Evolutionary conservation across 2,797 vertebrate species (phyloP).

Genomic region (Diplodus puntazzo): DNA sequence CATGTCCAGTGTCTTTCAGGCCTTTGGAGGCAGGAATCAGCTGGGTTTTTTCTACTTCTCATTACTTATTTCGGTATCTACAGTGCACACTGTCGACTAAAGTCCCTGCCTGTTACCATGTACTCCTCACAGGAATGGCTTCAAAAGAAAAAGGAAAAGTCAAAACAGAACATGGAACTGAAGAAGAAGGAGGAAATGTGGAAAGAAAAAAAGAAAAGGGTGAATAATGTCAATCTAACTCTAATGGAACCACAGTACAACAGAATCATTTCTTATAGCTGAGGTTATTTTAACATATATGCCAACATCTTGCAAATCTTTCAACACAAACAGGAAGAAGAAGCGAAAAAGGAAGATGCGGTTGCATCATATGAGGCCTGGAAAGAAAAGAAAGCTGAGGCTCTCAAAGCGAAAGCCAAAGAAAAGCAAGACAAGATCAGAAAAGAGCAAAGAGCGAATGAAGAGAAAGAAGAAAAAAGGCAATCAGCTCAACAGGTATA

Average conservation of each 20-base stretch:
- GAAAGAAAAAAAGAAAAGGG: conserved; percentile 80
- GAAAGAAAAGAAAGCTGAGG: conserved; percentile 90
- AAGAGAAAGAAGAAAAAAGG: conserved; percentile 85
- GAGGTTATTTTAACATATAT: not conserved
- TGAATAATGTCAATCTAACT: conserved; percentile 42
- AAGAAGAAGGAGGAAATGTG: conserved; percentile 89
- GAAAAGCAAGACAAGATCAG: conserved; percentile 83
- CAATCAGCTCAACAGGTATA: conserved; percentile 87
- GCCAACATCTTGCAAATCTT: not conserved
- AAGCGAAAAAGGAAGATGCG: conserved; percentile 88
- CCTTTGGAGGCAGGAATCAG: not conserved
- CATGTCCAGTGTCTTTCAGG: not conserved
- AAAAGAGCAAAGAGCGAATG: conserved; percentile 81
- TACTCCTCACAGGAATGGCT: conserved; percentile 90
- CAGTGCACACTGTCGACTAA: not conserved
- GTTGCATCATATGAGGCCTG: conserved; percentile 91
- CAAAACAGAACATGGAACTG: conserved; percentile 79
- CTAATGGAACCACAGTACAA: not conserved
- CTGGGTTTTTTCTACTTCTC: not conserved
- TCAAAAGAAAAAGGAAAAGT: conserved; percentile 88
- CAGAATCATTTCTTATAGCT: not conserved
- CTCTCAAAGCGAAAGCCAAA: conserved; percentile 83
- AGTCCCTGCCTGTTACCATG: not conserved
- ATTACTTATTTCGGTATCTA: not conserved
- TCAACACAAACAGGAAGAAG: conserved; percentile 82